Evolutionary conservation across 2,113 vertebrate genomes (phyloP).

Genomic region (Protomyctophum bolini): DNA sequence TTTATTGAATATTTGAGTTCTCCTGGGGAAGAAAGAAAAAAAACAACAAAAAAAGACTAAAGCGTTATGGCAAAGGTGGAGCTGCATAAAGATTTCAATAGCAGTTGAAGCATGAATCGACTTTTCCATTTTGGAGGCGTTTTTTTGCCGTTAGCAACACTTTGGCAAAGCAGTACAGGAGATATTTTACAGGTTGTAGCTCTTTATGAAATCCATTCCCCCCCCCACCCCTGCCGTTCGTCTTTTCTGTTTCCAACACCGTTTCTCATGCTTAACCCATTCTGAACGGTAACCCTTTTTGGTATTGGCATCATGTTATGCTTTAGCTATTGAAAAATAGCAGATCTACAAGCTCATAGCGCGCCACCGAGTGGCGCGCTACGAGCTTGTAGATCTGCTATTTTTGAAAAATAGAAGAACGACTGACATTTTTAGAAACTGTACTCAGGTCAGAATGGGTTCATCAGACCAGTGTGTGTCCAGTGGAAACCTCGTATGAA

Average conservation of each 20-base stretch:
- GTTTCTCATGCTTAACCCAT: neutral
- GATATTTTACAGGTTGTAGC: constrained; percentile 23
- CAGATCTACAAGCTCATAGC: too few species aligned
- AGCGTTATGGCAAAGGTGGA: neutral
- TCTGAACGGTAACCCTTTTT: too few species aligned
- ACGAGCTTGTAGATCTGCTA: too few species aligned
- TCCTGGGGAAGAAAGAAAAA: neutral
- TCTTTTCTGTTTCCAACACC: neutral
- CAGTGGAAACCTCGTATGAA: too few species aligned
- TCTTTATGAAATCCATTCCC: constrained; percentile 10
- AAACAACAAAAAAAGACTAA: neutral
- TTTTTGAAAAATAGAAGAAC: too few species aligned
- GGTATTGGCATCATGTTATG: too few species aligned
- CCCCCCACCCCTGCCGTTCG: neutral
- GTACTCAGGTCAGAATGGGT: too few species aligned
- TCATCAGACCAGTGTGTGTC: too few species aligned
- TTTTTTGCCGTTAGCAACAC: constrained; percentile 27
- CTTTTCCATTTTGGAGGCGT: constrained; percentile 27
- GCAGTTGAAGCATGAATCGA: constrained; percentile 26
- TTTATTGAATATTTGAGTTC: constrained; percentile 12
- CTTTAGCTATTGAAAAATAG: too few species aligned
- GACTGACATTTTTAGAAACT: too few species aligned
- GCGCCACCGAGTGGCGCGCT: too few species aligned
- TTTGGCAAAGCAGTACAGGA: constrained; percentile 7
- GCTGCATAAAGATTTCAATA: constrained; percentile 10